Conservation (phyloP, 1,140 invertebrate species). For the Saccostrea glomerata region DNA sequence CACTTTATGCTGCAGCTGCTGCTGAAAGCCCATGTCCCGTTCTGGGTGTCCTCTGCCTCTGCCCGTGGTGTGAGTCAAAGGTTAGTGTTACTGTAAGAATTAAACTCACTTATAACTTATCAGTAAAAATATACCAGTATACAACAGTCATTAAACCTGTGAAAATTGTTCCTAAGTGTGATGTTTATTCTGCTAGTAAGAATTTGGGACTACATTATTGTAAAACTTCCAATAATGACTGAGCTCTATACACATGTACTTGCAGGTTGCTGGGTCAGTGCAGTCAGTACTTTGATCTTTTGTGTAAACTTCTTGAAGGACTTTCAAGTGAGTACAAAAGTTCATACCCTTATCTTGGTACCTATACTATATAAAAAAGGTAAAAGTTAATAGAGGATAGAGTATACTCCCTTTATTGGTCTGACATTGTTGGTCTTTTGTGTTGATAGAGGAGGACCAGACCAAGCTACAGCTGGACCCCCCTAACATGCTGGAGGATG, state of each 20-base stretch:
- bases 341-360: not conserved
- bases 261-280: slow-evolving; percentile 80
- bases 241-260: slow-evolving; percentile 18
- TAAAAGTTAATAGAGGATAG: no score
- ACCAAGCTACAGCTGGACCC: slow-evolving; percentile 76
- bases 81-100: slow-evolving; percentile 68
- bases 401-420: no score
- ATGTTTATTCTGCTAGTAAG: no score
- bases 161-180: no score
- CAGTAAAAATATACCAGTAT: not conserved
- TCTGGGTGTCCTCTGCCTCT: slow-evolving; percentile 81
- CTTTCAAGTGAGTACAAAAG: slow-evolving; percentile 72
- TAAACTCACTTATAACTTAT: not conserved
- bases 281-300: slow-evolving; percentile 81
- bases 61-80: slow-evolving; percentile 80
- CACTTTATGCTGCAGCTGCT: slow-evolving; percentile 79
- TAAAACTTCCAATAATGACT: not conserved
- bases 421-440: no score
- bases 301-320: slow-evolving; percentile 78
- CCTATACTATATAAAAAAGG: no score
- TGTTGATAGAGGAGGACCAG: slow-evolving; percentile 74
- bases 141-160: not conserved
- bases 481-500: slow-evolving; percentile 80
- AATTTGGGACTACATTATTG: no score
- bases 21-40: slow-evolving; percentile 81